Percentiles rank a stretch among this genome's conserved stretches.
Conservation (phyloP, 2,888 invertebrate genomes). For the Leucophenga montana region DNA sequence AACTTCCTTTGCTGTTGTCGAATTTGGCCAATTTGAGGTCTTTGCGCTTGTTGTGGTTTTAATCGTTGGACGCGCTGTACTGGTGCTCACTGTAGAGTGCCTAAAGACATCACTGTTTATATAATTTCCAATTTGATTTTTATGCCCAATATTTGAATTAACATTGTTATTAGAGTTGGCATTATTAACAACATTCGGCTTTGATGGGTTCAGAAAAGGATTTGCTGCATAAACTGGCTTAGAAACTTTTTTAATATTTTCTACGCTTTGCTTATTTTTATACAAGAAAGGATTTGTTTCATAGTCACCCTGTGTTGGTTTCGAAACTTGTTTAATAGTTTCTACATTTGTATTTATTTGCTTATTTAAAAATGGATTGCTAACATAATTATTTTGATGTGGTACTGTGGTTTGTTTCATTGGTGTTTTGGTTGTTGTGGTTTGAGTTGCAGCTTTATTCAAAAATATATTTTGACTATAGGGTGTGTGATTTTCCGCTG, state of each 20-base stretch:
- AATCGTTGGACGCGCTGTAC: neutral
- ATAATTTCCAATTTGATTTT: conserved; percentile 39
- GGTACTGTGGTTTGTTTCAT: neutral
- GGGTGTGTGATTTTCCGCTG: conserved; percentile 10
- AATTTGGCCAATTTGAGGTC: neutral
- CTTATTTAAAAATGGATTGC: conserved; percentile 42
- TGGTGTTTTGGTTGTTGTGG: neutral
- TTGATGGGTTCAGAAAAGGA: conserved; percentile 48
- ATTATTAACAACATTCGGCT: neutral
- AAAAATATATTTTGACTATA: conserved; percentile 40
- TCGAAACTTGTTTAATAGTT: neutral
- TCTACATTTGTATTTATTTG: neutral
- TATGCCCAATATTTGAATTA: conserved; percentile 2
- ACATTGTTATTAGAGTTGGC: neutral
- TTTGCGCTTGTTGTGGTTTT: conserved; percentile 23
- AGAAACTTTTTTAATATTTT: conserved; percentile 5
- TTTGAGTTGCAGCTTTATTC: conserved; percentile 11
- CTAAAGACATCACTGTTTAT: conserved; percentile 55
- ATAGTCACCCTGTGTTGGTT: conserved; percentile 34
- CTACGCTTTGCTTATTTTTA: neutral
- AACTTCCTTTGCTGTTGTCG: no score
- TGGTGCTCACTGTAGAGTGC: conserved; percentile 21
- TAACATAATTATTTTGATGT: conserved; percentile 19
- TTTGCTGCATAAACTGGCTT: conserved; percentile 42
- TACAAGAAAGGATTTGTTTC: conserved; percentile 50